These are phyloP conservation scores for Nestor notabilis DNA, from an alignment of 2,113 vertebrate species.

Conservation along the genomic window DNA sequence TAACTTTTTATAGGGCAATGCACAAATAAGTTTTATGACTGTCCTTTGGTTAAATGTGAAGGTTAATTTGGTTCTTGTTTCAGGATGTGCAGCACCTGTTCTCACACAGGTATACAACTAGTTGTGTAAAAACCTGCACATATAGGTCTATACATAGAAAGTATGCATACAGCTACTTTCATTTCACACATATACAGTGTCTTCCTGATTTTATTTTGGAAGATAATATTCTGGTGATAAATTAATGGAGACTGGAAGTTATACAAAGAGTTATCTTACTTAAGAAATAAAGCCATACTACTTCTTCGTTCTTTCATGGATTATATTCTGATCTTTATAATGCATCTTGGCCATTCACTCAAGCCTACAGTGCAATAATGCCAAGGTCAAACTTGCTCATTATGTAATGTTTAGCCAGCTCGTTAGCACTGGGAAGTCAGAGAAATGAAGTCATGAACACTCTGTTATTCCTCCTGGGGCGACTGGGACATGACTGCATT, in stretches of 20 bases:
- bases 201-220: neutral
- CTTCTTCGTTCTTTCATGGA: neutral
- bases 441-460: neutral
- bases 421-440: neutral
- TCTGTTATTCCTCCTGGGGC: neutral
- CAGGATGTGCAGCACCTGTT: neutral
- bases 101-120: neutral
- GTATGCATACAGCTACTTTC: neutral
- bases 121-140: neutral
- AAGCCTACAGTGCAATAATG: neutral
- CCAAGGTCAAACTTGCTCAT: neutral
- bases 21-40: neutral
- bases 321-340: neutral
- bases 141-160: neutral
- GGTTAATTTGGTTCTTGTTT: neutral
- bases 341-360: neutral
- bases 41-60: neutral
- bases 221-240: neutral
- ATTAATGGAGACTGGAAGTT: neutral
- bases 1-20: neutral
- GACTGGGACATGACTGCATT: neutral
- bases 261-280: neutral
- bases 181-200: neutral
- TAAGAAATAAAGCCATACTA: neutral
- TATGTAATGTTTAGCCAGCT: neutral